These are phyloP conservation scores for Nannoperca australis DNA, from an alignment of 2,797 vertebrate genomes.

Conservation along the genomic window DNA sequence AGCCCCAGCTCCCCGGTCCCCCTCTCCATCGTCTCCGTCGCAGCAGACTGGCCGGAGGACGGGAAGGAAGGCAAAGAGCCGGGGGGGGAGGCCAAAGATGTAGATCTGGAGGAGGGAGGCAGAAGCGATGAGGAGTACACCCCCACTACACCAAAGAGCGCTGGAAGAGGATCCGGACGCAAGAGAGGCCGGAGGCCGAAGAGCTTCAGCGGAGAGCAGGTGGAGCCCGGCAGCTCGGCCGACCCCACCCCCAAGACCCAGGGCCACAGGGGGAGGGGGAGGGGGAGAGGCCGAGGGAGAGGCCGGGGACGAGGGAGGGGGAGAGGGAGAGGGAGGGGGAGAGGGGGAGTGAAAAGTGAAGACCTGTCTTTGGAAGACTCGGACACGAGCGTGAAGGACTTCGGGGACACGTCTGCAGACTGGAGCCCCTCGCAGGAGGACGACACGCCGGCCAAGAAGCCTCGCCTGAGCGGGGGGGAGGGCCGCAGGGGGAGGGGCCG, in stretches of 20 bases:
- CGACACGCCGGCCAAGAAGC: constrained; percentile 56
- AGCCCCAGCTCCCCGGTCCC: constrained; percentile 65
- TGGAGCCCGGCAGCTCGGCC: constrained; percentile 59
- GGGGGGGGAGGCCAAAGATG: neutral
- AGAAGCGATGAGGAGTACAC: constrained; percentile 62
- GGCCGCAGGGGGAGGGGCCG: constrained; percentile 56
- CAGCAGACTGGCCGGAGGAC: constrained; percentile 18
- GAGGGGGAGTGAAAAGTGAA: constrained; percentile 31
- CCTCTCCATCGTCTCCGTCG: constrained; percentile 56
- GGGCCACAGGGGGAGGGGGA: constrained; percentile 51
- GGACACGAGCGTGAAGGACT: constrained; percentile 63
- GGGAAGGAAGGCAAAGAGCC: constrained; percentile 4
- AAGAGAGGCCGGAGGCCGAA: constrained; percentile 78
- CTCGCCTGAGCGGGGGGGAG: constrained; percentile 29
- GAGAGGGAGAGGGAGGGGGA: constrained; percentile 62
- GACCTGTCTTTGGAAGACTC: constrained; percentile 52
- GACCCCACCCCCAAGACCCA: constrained; percentile 62
- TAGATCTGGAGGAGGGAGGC: constrained; percentile 10
- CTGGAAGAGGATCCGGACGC: constrained; percentile 48
- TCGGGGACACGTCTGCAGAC: constrained; percentile 70
- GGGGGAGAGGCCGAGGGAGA: constrained; percentile 60
- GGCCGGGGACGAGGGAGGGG: too few relatives aligned
- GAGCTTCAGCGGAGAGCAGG: constrained; percentile 69
- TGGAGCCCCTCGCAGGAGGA: constrained; percentile 77
- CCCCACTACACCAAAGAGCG: neutral